Base-by-base conservation (phyloP, 2,797 vertebrate species). In the Melanogrammus aeglefinus region DNA sequence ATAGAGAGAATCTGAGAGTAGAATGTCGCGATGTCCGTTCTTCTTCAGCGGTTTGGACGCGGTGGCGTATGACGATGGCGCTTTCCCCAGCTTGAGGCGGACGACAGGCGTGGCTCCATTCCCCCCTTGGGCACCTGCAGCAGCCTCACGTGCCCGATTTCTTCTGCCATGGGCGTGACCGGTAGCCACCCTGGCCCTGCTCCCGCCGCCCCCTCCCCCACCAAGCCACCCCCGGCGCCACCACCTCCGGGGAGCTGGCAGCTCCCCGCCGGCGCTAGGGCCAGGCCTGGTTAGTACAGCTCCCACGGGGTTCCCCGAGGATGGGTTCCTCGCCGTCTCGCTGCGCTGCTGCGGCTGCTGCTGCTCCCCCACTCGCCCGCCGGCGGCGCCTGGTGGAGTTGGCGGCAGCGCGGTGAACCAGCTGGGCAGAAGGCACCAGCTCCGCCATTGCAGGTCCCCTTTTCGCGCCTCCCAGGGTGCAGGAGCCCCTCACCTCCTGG, bases 91-190 rank as follows among this genome's bases (percentile, higher is more conserved):
- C 14, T 93, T 94, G 76, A 98, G 94, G 36, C 97, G 95, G n/a
- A n/a, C 0, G 92, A 91, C 12, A 96, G n/a, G 90, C 0, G 94
- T 90, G 0, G 94, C 93, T n/a, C n/a, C 85, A 91, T 94, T 5
- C 89, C n/a, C n/a, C n/a, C 91, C 78, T 92, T 90, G 0, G 38
- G 93, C 0, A 94, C 91, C 93, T 96, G 96, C 75, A 95, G 94
- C 1, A 98, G 97, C 35, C 93, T 95, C 12, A 98, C 94, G 0
- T 96, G 98, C 8, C 96, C 96, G 0, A 98, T 98, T n/a, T n/a
- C 85, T 96, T 94, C 86, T 95, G 96, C 94, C n/a, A 97, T 91
- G 27, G 96, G 94, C 0, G 96, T 96, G 10, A 94, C 91, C 0
- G 95, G 94, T 0, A 93, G 78, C 77, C n/a, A 96, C 96, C 13